Conservation (phyloP, 1,140 invertebrate genomes). For the Zaprionus inermis region DNA sequence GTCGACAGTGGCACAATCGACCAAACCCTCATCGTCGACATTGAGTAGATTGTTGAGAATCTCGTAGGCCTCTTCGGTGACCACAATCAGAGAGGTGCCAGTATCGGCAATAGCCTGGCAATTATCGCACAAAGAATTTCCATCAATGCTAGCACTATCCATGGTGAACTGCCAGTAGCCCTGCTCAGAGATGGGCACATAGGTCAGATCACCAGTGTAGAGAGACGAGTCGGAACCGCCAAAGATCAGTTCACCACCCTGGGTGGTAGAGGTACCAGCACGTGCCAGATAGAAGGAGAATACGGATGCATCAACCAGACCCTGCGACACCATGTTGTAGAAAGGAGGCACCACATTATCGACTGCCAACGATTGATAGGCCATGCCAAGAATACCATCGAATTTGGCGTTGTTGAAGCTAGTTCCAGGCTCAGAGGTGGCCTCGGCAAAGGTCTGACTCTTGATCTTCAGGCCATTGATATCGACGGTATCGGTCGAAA, state of each 20-base stretch:
- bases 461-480: slow-evolving; percentile 88
- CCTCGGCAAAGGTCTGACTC: slow-evolving; percentile 98
- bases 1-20: slow-evolving; percentile 90
- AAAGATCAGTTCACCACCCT: slow-evolving; percentile 96
- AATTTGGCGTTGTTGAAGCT: slow-evolving; percentile 97
- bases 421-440: slow-evolving; percentile 94
- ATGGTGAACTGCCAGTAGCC: slow-evolving; percentile 99
- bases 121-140: slow-evolving; percentile 86
- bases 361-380: slow-evolving; percentile 93
- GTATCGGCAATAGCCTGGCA: slow-evolving; percentile 99
- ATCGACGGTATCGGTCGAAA: slow-evolving; percentile 93
- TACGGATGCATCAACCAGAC: slow-evolving; percentile 89
- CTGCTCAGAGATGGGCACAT: slow-evolving; percentile 92
- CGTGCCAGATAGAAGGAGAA: slow-evolving; percentile 96
- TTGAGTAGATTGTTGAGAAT: slow-evolving; percentile 90
- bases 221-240: slow-evolving; percentile 96
- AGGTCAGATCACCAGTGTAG: slow-evolving; percentile 95
- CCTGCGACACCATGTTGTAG: slow-evolving; percentile 96
- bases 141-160: slow-evolving; percentile 89
- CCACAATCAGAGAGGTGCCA: slow-evolving; percentile 98
- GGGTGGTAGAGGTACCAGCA: slow-evolving; percentile 87
- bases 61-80: slow-evolving; percentile 91
- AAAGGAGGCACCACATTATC: slow-evolving; percentile 96
- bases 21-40: slow-evolving; percentile 91
- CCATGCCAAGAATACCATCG: slow-evolving; percentile 98